Base-by-base conservation (phyloP, 35 echinoderm and acorn worm genomes). In the Stichopus chloronotus region DNA sequence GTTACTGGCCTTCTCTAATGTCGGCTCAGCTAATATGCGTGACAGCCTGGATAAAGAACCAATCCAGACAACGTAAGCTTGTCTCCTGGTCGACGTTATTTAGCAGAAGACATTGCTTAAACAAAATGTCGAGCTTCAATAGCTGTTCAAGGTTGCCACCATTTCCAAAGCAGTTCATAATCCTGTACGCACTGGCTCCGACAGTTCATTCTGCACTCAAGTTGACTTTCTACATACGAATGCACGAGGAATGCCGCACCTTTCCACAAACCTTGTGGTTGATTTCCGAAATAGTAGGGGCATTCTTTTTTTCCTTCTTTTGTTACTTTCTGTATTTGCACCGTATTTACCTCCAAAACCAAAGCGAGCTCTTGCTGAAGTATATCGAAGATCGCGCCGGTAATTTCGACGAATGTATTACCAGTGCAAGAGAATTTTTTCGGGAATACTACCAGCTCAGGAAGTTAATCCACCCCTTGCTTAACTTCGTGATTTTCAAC, bases 271-370 rank as follows among this genome's bases (percentile, higher is more conserved):
- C 22, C 58, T 5, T 25, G 20, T 85, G 82, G 82, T 16, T 85
- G 16, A 58, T 85, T n/a, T 85, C 55, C 17, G 82, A 85, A 58
- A 85, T 85, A 17, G 22, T n/a, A 7, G 57, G n/a, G 13, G 82
- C 57, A 12, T n/a, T n/a, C 55, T 85, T 59, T 85, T 85, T 85
- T 85, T 56, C 82, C 11, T 59, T 59, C 3, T 85, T 85, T 58
- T 85, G 82, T 23, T 85, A 85, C 55, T 85, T 58, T 59, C 55
- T 85, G 16, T 85, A 85, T 23, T 19, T 85, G 14, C 13, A 58
- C 2, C 55, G 82, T 17, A 25, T 58, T 20, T 21, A 58, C 24
- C 24, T 85, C 6, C 54, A 85, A 58, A n/a, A 6, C 19, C 21
- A 85, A 17, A 21, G 55, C 56, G 22, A n/a, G 22, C 3, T 20